Percentiles rank a stretch among this genome's conserved stretches.
phyloP scores from a whole-genome alignment of 2,113 vertebrate species.

The Eupsittula cactorum region DNA sequence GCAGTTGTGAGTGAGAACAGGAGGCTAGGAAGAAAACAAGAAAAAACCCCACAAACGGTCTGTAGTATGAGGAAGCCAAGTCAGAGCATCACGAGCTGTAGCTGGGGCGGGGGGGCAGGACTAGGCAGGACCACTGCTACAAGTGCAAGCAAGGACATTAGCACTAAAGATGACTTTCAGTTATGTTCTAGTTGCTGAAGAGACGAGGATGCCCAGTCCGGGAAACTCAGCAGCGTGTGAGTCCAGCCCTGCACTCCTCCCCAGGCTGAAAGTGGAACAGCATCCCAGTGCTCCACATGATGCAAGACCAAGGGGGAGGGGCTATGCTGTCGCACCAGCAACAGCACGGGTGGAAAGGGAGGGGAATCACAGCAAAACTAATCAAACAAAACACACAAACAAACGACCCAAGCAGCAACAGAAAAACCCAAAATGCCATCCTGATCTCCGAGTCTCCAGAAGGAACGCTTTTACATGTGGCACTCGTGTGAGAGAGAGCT shows the following conservation, averaged over 20 bases:
- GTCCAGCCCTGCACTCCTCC: not conserved
- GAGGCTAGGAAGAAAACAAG: not conserved
- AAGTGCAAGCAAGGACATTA: not conserved
- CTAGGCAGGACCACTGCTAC: not conserved
- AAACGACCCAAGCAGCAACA: not conserved
- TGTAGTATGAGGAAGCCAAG: not conserved
- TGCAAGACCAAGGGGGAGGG: too few relatives aligned
- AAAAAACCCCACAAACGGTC: accelerated
- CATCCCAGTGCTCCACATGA: not conserved
- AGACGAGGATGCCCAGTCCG: not conserved
- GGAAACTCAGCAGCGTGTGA: not conserved
- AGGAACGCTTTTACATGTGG: not conserved
- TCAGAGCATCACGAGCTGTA: not conserved
- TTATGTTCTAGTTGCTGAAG: not conserved
- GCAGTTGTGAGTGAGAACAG: too few relatives aligned
- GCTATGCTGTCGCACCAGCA: not conserved
- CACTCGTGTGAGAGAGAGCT: not conserved
- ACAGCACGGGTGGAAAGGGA: too few relatives aligned
- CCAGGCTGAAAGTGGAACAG: not conserved
- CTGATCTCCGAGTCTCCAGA: not conserved
- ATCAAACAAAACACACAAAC: not conserved
- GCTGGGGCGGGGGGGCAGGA: not conserved
- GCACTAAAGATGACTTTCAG: not conserved
- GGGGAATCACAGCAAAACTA: not conserved
- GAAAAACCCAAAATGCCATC: not conserved